These are phyloP conservation scores for Aix galericulata DNA, from an alignment of 2,113 vertebrate species.

Conservation along the genomic window DNA sequence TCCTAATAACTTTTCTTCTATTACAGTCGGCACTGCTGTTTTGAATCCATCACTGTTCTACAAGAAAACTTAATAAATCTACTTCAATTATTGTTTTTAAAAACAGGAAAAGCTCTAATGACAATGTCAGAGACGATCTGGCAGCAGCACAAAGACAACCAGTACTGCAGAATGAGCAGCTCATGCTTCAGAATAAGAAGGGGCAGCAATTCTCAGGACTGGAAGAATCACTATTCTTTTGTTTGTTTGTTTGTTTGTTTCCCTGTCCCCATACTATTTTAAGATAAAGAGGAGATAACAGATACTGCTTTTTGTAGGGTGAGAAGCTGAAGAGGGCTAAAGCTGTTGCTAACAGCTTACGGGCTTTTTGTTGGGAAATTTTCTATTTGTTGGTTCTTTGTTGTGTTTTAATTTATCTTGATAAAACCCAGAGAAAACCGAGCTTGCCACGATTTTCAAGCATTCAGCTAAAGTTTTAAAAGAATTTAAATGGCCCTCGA, in stretches of 20 bases:
- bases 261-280: neutral
- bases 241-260: neutral
- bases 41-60: neutral
- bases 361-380: neutral
- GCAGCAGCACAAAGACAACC: neutral
- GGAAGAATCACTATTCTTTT: neutral
- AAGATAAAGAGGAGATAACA: neutral
- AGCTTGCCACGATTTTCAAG: neutral
- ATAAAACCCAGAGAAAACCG: neutral
- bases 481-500: neutral
- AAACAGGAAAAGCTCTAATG: neutral
- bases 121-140: neutral
- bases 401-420: neutral
- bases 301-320: neutral
- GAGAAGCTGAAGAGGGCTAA: neutral
- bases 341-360: neutral
- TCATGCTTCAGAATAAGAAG: neutral
- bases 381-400: neutral
- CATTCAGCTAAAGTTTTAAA: neutral
- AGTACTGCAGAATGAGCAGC: neutral
- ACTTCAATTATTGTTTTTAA: neutral
- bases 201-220: neutral
- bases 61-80: constrained; percentile 15
- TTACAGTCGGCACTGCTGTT: neutral
- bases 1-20: neutral